These are phyloP conservation scores for Hippocampus abdominalis DNA, from an alignment of 2,113 vertebrate species.

Conservation along the genomic window DNA sequence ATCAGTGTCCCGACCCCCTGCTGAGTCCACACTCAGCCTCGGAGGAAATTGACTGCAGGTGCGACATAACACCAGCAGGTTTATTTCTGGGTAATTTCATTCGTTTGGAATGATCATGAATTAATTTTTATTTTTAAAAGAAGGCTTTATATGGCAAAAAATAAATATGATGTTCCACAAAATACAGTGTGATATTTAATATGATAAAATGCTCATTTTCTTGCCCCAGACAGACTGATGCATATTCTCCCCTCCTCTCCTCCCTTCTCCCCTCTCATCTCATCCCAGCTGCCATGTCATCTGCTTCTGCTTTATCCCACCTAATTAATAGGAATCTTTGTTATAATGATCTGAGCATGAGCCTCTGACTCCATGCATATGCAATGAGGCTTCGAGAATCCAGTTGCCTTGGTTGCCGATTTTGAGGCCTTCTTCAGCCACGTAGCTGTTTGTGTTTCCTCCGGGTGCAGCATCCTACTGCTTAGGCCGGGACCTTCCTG, in stretches of 20 bases:
- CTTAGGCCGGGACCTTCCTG: conserved; percentile 63
- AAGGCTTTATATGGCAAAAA: not conserved
- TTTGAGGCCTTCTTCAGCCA: conserved; percentile 53
- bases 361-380: conserved; percentile 73
- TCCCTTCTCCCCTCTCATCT: conserved; percentile 54
- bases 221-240: conserved; percentile 40
- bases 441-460: conserved; percentile 33
- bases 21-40: conserved; percentile 26
- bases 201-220: conserved; percentile 13
- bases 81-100: conserved; percentile 16
- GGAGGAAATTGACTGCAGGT: conserved; percentile 40
- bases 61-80: conserved; percentile 22
- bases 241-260: conserved; percentile 41
- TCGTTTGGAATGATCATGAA: not conserved
- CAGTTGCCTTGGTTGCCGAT: conserved; percentile 62
- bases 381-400: conserved; percentile 62
- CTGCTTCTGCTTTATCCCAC: conserved; percentile 71
- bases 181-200: conserved; percentile 6
- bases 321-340: conserved; percentile 80
- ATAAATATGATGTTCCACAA: not conserved
- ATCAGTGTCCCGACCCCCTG: conserved; percentile 42
- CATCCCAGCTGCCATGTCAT: conserved; percentile 69
- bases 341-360: conserved; percentile 74
- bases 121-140: not conserved
- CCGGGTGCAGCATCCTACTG: conserved; percentile 64